phyloP scores from a whole-genome alignment of 2,113 vertebrate genomes.

The Odocoileus hemionus region DNA sequence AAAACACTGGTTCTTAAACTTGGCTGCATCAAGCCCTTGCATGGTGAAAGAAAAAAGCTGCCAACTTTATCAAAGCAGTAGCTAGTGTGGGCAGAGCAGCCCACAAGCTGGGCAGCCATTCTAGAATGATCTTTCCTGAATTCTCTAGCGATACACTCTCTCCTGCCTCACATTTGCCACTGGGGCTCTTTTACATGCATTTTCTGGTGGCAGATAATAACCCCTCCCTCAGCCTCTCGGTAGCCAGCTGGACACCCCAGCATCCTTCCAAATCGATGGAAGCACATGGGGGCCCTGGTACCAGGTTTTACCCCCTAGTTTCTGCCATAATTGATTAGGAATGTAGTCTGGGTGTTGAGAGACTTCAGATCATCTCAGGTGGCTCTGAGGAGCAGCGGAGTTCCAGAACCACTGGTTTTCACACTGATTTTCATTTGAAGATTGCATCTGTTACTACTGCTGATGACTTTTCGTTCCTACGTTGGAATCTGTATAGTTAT shows the following conservation, averaged over 20 bases:
- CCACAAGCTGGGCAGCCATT: background rate
- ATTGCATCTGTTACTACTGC: background rate
- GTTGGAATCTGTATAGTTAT: background rate
- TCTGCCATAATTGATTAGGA: background rate
- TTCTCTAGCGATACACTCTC: background rate
- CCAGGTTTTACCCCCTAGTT: background rate
- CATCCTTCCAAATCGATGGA: background rate
- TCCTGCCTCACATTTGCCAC: background rate
- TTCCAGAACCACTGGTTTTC: background rate
- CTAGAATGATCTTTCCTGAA: background rate
- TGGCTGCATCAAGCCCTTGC: background rate
- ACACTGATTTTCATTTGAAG: slow-evolving; percentile 15
- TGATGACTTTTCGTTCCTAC: background rate
- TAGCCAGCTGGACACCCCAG: background rate
- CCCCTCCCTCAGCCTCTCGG: background rate
- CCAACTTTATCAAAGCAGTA: background rate
- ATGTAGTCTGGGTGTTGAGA: background rate
- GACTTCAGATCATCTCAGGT: background rate
- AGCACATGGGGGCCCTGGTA: background rate
- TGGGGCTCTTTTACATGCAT: background rate
- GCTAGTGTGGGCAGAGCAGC: background rate
- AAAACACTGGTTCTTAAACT: background rate
- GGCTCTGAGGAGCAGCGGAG: background rate
- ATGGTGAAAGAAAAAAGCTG: background rate
- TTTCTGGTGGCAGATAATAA: background rate